A percentile compares a stretch with the other conserved stretches of the same genome.
phyloP scores from a whole-genome alignment of 2,113 vertebrate genomes.

The Accipiter virgatus region DNA sequence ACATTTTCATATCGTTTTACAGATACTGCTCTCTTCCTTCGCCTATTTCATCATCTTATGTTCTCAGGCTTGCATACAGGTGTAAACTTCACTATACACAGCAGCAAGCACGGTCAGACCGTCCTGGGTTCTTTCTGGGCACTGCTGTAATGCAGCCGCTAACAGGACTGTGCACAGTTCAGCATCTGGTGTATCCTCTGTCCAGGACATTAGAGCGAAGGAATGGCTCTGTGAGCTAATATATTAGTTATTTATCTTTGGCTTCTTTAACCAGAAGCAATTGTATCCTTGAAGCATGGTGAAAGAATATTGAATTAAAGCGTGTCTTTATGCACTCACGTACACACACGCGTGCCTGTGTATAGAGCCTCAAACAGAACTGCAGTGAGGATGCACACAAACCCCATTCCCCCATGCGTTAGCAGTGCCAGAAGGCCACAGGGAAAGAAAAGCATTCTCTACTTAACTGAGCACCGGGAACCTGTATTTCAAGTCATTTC shows the following conservation, averaged over 20 bases:
- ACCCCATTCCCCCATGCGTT: neutral
- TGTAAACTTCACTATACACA: neutral
- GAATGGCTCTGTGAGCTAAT: neutral
- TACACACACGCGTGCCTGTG: rapidly evolving
- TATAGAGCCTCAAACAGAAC: neutral
- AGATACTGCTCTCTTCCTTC: neutral
- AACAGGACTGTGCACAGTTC: neutral
- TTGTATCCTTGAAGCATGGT: neutral
- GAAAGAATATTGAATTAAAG: neutral
- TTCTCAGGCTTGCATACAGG: neutral
- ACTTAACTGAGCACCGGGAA: neutral
- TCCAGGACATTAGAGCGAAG: neutral
- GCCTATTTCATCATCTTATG: neutral
- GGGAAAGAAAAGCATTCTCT: conserved; percentile 10
- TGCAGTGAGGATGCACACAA: neutral
- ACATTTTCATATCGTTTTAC: neutral
- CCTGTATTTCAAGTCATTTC: conserved; percentile 57
- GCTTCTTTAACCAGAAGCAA: neutral
- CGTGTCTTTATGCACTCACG: neutral
- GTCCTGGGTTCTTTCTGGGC: neutral
- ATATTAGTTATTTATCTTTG: neutral
- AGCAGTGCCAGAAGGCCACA: conserved; percentile 30
- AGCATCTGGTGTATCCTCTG: neutral
- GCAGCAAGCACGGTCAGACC: neutral
- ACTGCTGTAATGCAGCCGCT: neutral